A percentile compares a stretch with the other conserved stretches of the same genome.
Evolutionary conservation across 1,140 invertebrate species (phyloP).

Genomic region (Drosophila erecta): DNA sequence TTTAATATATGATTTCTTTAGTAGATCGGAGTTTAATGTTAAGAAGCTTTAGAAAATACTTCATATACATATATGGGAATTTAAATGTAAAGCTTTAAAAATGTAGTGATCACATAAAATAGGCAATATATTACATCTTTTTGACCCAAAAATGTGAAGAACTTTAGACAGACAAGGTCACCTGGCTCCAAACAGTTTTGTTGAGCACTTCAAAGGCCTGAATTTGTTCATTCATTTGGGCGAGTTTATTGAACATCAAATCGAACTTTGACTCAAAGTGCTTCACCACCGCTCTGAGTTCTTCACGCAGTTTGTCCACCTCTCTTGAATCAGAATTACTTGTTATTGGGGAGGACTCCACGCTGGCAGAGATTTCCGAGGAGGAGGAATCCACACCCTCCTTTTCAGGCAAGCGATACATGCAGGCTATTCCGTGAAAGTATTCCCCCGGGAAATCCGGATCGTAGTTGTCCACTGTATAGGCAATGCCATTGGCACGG

Average conservation of each 20-base stretch:
- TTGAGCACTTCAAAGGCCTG: conserved; percentile 57
- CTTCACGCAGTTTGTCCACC: conserved; percentile 49
- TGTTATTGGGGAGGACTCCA: conserved; percentile 22
- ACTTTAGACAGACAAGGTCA: conserved; percentile 56
- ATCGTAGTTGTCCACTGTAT: conserved; percentile 50
- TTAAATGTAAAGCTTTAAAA: neutral
- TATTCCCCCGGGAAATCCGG: conserved; percentile 70
- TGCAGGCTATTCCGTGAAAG: conserved; percentile 70
- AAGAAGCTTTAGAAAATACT: no score
- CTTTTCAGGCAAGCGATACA: conserved; percentile 63
- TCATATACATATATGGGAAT: neutral
- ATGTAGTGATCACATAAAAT: conserved; percentile 13
- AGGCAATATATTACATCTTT: neutral
- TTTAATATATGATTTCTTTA: no score
- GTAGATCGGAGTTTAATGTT: no score
- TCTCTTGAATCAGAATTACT: conserved; percentile 12
- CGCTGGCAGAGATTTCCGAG: conserved; percentile 28
- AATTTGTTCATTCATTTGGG: conserved; percentile 51
- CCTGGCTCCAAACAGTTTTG: conserved; percentile 61
- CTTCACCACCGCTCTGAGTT: conserved; percentile 64
- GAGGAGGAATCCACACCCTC: conserved; percentile 30
- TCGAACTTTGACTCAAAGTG: conserved; percentile 72
- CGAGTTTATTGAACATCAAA: conserved; percentile 21
- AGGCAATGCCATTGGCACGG: conserved; percentile 53
- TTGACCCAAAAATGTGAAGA: neutral